Percentiles rank a stretch among this genome's conserved stretches.
Evolutionary conservation across 2,888 invertebrate species (phyloP).

Genomic region (Dolichopus griseipennis): DNA sequence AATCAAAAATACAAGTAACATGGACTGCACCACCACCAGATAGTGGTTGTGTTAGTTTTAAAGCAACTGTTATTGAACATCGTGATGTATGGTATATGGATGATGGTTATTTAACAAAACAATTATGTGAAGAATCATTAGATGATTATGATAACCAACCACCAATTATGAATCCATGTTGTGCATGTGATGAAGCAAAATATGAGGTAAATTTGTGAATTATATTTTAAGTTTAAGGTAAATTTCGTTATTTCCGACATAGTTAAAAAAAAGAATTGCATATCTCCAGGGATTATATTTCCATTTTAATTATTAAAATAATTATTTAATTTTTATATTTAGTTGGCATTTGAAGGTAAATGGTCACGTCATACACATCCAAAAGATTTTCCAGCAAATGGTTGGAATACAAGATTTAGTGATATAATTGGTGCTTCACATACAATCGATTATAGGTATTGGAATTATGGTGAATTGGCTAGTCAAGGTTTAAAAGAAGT

Average conservation of each 20-base stretch:
- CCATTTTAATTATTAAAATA: no score
- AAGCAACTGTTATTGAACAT: constrained; percentile 68
- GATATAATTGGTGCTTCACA: constrained; percentile 96
- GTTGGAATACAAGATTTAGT: constrained; percentile 86
- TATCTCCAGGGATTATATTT: no score
- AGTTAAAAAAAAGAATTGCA: no score
- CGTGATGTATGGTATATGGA: constrained; percentile 73
- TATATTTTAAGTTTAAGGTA: no score
- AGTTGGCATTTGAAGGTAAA: constrained; percentile 83
- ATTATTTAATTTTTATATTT: constrained; percentile 15
- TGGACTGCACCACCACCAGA: constrained; percentile 78
- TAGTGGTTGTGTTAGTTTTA: constrained; percentile 72
- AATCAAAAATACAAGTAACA: constrained; percentile 61
- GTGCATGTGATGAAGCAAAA: constrained; percentile 95
- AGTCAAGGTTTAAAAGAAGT: constrained; percentile 85
- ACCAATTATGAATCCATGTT: constrained; percentile 66
- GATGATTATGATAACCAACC: constrained; percentile 57
- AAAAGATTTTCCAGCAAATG: constrained; percentile 85
- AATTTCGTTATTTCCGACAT: no score
- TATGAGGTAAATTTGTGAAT: constrained; percentile 89
- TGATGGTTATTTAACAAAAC: constrained; percentile 61
- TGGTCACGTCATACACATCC: constrained; percentile 97
- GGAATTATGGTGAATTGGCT: constrained; percentile 83
- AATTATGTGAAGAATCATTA: constrained; percentile 61
- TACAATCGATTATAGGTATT: constrained; percentile 75